Evolutionary conservation across 2,888 invertebrate species (phyloP), one percentile per base, ranked within the genome.

Genomic region (Artemia sp.): DNA sequence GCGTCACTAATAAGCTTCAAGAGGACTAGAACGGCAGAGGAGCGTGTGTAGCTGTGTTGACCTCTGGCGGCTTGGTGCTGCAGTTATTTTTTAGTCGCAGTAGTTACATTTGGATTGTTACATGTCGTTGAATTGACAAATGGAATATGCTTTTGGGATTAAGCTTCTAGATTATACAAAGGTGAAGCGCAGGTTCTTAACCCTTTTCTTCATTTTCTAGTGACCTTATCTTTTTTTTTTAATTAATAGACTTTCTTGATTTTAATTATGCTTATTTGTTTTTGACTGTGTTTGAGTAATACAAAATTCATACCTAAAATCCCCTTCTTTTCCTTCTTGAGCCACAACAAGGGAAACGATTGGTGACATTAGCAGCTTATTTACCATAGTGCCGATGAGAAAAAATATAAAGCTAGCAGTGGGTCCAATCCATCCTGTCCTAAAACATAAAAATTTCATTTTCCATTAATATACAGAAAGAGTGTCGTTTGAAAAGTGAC

Each of bases 351-450:
- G 77, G 51, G 75, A 74, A n/a, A 82, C 81, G 14, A 83, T 81
- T 1, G 82, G 82, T 3, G 81, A 79, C 78, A 84, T 82, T 5
- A 84, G 75, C 9, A 82, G 73, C 73, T 81, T 81, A 76, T 83
- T 83, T 68, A 82, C 75, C 8, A 81, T 70, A 0, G 82, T 82
- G 51, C 81, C 81, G 10, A 82, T 70, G 8, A 81, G 52, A 75
- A 84, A 84, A 74, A 82, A 83, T 6, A 76, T 73, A 72, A 82
- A 78, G 66, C 81, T 80, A 67, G 79, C 79, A 9, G 81, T 76
- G 50, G 83, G 83, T 12, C 83, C 84, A 51, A 82, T 74, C 76
- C 80, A 82, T 8, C 83, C 82, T 51, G 81, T 79, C 68, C 82
- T 82, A 71, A 12, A 69, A 66, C 24, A 38, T 51, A 19, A 66